Percentiles rank a stretch among this genome's conserved stretches.
These are phyloP conservation scores for Oxycera nigricornis DNA, from an alignment of 2,888 invertebrate genomes.

Conservation along the genomic window DNA sequence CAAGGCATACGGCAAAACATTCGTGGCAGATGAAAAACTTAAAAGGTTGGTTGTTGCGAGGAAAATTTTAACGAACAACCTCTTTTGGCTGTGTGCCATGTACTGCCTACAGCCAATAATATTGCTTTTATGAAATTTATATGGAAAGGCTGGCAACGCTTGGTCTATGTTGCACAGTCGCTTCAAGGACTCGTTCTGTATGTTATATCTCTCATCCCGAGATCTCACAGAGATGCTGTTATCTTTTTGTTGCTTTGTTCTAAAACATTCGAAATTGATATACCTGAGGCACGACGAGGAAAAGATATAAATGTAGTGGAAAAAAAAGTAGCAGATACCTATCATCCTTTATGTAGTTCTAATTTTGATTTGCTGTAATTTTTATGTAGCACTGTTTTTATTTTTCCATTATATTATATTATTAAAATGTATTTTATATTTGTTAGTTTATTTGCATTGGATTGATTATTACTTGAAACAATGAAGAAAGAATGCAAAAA, in stretches of 20 bases:
- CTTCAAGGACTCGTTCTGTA: background rate
- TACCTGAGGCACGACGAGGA: conserved; percentile 44
- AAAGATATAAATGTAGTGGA: conserved; percentile 42
- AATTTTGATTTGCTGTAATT: too few relatives aligned
- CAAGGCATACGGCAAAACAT: conserved; percentile 24
- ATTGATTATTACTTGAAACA: too few relatives aligned
- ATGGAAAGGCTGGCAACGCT: conserved; percentile 43
- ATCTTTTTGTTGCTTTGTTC: conserved; percentile 23
- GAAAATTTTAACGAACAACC: conserved; percentile 44
- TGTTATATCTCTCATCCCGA: background rate
- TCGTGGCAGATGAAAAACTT: conserved; percentile 26
- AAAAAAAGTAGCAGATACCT: background rate
- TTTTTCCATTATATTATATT: too few relatives aligned
- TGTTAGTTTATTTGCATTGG: too few relatives aligned
- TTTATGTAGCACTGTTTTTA: too few relatives aligned
- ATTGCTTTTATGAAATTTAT: conserved; percentile 52
- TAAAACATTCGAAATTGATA: conserved; percentile 42
- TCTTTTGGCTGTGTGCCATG: conserved; percentile 52
- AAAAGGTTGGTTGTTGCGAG: conserved; percentile 16
- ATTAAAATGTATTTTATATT: too few relatives aligned
- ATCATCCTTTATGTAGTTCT: background rate
- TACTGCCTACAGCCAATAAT: conserved; percentile 53
- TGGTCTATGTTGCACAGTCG: background rate
- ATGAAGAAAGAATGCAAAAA: too few relatives aligned
- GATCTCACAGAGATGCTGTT: background rate